Conservation (phyloP, 64 coral and sea anemone species). For the Astreopora myriophthalma region DNA sequence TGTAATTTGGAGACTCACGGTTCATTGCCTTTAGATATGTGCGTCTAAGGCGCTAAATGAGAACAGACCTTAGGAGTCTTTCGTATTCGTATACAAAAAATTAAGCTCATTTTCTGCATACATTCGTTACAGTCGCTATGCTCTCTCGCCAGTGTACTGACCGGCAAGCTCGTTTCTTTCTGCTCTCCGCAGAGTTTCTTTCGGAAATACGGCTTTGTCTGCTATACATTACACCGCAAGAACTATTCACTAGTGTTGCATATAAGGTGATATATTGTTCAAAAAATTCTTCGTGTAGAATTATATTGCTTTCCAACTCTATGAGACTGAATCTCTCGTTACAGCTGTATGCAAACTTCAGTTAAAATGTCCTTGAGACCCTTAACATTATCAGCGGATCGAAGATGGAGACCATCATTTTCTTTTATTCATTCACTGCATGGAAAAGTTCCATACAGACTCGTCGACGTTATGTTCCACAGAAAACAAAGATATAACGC, state of each 20-base stretch:
- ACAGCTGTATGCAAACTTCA: conserved; percentile 6
- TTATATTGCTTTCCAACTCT: conserved; percentile 1
- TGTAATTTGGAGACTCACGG: neutral
- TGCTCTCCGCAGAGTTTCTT: neutral
- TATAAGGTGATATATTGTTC: neutral
- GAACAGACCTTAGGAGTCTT: neutral
- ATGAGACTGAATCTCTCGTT: neutral
- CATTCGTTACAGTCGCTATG: neutral
- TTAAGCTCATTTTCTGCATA: neutral
- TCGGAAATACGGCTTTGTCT: conserved; percentile 39
- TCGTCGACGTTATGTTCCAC: neutral
- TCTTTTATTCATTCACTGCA: neutral
- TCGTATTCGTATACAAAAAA: neutral
- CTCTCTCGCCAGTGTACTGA: neutral
- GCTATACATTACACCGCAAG: neutral
- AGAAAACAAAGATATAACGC: neutral
- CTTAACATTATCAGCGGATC: neutral
- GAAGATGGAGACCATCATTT: too few relatives aligned
- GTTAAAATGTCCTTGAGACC: neutral
- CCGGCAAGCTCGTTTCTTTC: neutral
- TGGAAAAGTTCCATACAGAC: too few relatives aligned
- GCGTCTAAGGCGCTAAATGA: neutral
- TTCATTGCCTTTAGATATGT: neutral
- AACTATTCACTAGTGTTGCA: neutral
- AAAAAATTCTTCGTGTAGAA: neutral